Evolutionary conservation across 2,113 vertebrate genomes (phyloP), one percentile per base, ranked within the genome.

Genomic region (Grammomys surdaster): DNA sequence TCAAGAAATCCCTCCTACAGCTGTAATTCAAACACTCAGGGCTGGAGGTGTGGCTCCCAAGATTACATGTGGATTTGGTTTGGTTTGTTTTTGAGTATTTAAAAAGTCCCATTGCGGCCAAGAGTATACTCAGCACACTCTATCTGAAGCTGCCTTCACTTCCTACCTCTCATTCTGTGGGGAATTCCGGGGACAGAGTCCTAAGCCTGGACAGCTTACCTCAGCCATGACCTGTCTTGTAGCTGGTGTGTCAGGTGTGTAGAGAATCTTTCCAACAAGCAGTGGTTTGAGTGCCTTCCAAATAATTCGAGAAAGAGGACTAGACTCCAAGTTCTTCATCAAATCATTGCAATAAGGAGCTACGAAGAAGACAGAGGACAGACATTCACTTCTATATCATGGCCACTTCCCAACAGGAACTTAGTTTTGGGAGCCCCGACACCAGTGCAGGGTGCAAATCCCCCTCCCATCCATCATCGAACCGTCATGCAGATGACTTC

Each of bases 231-330:
- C 98, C 95, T 97, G 98, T 96, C 98, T 99, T 0, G 99, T 98
- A 2, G 99, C 99, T 1, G 99, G 99, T 0, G 99, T 99, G 97
- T 99, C 99, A 5, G 99, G 99, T 1, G 99, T 99, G 97, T 99
- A 99, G 63, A 99, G 98, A 97, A 99, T 99, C 98, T 99, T 99
- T 60, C 99, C 99, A 96, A 99, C 97, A 85, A 99, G 98, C 96
- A 99, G 98, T 1, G 99, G 99, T 85, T 99, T 99, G 77, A 99
- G 97, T 22, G 99, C 99, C 95, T 99, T 99, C 99, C 99, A 99
- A 94, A 99, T 99, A 98, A 99, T 99, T 84, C 99, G 98, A 94
- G 99, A 99, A 98, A 99, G 99, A 0, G 99, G 99, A 97, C 99
- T 99, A 20, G 99, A 99, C 96, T 99, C 99, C 98, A 99, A 98